Conservation (phyloP, 2,113 vertebrate genomes). For the Perca flavescens region DNA sequence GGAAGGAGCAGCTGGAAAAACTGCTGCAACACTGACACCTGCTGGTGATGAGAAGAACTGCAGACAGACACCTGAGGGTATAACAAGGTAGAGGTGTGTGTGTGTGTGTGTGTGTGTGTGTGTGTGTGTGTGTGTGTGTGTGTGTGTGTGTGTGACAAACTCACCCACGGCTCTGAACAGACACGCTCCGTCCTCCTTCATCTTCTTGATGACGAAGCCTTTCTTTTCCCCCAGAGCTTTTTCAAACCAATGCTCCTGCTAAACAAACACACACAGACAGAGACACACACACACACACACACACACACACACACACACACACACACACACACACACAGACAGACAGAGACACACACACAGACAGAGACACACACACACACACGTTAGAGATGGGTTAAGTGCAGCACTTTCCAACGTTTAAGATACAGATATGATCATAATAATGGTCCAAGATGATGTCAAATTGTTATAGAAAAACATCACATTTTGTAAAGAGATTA, state of each 20-base stretch:
- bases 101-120: not conserved
- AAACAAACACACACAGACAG: constrained; percentile 24
- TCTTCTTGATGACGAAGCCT: constrained; percentile 96
- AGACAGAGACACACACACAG: not conserved
- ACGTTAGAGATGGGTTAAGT: no score
- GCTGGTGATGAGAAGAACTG: constrained; percentile 34
- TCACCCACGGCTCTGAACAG: constrained; percentile 94
- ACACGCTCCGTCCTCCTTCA: constrained; percentile 96
- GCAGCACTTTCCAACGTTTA: no score
- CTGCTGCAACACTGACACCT: constrained; percentile 36
- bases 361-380: constrained; percentile 4
- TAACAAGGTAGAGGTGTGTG: not conserved
- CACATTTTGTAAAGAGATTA: no score
- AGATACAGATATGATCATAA: no score
- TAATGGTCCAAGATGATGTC: no score
- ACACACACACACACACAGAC: not conserved
- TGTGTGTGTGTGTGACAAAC: constrained; percentile 65
- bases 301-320: constrained; percentile 6
- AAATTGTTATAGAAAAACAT: no score
- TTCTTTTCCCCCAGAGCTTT: constrained; percentile 93
- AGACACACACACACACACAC: constrained; percentile 1
- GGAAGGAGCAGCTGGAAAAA: no score
- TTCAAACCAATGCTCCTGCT: constrained; percentile 97
- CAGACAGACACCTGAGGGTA: not conserved
- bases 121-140: constrained; percentile 13